Percentiles rank a stretch among this genome's conserved stretches.
Evolutionary conservation across 2,888 invertebrate species (phyloP).

Genomic region (Ophioninae sp.): DNA sequence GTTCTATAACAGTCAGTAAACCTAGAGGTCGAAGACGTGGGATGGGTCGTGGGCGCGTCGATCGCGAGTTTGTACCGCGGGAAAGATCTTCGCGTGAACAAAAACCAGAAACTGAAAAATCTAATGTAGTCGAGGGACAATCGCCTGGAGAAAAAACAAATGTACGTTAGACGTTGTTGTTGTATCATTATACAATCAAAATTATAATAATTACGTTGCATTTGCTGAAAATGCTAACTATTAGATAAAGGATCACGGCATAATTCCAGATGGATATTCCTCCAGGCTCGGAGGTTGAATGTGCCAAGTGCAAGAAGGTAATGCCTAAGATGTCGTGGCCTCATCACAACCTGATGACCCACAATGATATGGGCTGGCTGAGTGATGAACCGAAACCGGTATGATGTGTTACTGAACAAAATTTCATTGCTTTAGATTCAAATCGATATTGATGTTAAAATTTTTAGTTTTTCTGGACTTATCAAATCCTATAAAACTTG

Average conservation of each 20-base stretch:
- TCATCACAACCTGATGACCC: constrained; percentile 82
- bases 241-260: background rate
- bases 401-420: constrained; percentile 69
- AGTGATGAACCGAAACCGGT: constrained; percentile 83
- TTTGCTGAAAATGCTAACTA: background rate
- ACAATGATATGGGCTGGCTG: constrained; percentile 84
- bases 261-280: background rate
- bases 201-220: background rate
- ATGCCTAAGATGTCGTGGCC: constrained; percentile 81
- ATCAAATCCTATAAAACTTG: constrained; percentile 64
- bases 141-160: constrained; percentile 26
- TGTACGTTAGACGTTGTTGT: constrained; percentile 17
- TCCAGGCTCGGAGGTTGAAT: constrained; percentile 71
- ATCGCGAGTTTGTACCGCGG: constrained; percentile 66
- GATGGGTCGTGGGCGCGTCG: constrained; percentile 53
- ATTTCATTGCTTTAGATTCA: background rate
- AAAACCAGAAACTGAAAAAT: constrained; percentile 6
- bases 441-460: background rate
- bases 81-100: constrained; percentile 34
- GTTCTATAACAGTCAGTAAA: background rate
- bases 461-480: background rate
- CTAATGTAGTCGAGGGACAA: constrained; percentile 11
- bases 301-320: constrained; percentile 81
- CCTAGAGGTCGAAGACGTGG: constrained; percentile 55
- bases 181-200: background rate